Evolutionary conservation across 2,113 vertebrate genomes (phyloP).

Genomic region (Passer domesticus): DNA sequence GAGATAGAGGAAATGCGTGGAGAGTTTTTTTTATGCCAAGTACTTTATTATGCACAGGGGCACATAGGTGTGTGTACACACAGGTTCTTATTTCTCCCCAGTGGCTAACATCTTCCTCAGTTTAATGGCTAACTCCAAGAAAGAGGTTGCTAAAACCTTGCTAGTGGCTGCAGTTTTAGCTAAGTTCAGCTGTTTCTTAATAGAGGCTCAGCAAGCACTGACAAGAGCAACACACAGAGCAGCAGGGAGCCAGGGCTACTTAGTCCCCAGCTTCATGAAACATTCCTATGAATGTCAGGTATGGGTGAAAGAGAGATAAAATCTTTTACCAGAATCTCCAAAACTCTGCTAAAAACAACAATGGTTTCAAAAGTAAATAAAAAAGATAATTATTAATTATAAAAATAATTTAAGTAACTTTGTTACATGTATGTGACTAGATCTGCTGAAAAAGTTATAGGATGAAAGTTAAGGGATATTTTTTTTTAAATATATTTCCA

Average conservation of each 20-base stretch:
- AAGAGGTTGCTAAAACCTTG: neutral
- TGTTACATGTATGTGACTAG: neutral
- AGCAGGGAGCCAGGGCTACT: neutral
- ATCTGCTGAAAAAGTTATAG: neutral
- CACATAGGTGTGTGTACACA: neutral
- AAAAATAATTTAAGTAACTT: neutral
- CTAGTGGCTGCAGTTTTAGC: neutral
- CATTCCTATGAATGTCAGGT: neutral
- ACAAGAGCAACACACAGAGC: neutral
- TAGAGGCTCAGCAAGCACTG: neutral
- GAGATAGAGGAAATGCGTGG: neutral
- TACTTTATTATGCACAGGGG: neutral
- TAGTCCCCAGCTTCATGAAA: neutral
- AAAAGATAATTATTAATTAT: neutral
- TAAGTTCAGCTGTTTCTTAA: neutral
- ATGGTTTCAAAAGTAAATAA: neutral
- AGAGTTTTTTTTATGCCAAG: neutral
- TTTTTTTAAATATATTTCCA: neutral
- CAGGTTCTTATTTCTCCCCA: neutral
- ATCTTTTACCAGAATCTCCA: neutral
- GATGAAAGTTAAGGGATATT: neutral
- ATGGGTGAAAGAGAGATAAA: neutral
- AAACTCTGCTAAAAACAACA: neutral
- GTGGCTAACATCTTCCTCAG: neutral
- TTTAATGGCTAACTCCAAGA: neutral